Conservation (phyloP, 2,113 vertebrate genomes). For the Syngnathus typhle region DNA sequence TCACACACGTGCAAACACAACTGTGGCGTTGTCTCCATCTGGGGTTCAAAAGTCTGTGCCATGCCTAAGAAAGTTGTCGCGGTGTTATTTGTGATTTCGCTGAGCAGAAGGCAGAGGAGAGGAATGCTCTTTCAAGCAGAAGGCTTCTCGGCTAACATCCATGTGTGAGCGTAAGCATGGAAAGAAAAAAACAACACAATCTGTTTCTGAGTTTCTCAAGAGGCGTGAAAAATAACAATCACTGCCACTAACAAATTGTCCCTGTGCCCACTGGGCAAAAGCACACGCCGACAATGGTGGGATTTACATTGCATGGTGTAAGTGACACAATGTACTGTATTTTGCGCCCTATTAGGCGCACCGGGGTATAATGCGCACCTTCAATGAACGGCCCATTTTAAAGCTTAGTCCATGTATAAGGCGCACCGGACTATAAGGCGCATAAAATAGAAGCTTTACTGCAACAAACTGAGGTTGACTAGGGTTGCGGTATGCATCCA, state of each 20-base stretch:
- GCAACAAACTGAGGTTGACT: too few species aligned
- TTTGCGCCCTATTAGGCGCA: too few species aligned
- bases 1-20: not conserved
- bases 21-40: slow-evolving; percentile 30
- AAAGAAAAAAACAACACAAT: slow-evolving; percentile 54
- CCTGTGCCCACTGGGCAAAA: slow-evolving; percentile 9
- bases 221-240: slow-evolving; percentile 31
- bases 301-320: not conserved
- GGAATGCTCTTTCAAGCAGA: slow-evolving; percentile 47
- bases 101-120: slow-evolving; percentile 51
- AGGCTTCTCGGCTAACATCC: slow-evolving; percentile 49
- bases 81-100: slow-evolving; percentile 33
- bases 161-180: slow-evolving; percentile 54
- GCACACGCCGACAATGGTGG: not conserved
- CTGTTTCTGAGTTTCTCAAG: slow-evolving; percentile 51
- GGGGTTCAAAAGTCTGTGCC: slow-evolving; percentile 3
- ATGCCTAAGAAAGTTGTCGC: slow-evolving; percentile 40
- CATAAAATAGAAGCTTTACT: too few species aligned
- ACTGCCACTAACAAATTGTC: slow-evolving; percentile 34
- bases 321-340: not conserved
- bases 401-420: too few species aligned
- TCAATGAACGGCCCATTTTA: too few species aligned
- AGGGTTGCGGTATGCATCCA: too few species aligned
- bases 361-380: too few species aligned
- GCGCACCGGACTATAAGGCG: too few species aligned